These are phyloP conservation scores for Castor canadensis DNA, from an alignment of 2,113 vertebrate species.

Conservation along the genomic window DNA sequence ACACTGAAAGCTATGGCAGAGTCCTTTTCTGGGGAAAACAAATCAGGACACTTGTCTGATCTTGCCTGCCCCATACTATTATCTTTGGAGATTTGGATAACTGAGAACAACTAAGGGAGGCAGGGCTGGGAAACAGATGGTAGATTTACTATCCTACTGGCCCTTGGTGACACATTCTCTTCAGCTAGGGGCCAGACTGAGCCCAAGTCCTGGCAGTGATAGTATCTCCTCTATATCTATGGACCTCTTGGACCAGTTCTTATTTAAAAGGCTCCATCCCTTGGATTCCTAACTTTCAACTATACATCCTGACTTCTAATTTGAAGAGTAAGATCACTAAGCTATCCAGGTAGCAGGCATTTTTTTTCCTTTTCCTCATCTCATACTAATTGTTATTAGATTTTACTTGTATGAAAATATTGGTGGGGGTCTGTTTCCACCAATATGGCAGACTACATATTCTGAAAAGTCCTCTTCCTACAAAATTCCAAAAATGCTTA, in stretches of 20 bases:
- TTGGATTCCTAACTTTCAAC: not conserved
- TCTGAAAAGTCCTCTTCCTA: not conserved
- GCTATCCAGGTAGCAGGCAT: not conserved
- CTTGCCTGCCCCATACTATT: too few species aligned
- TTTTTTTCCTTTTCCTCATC: not conserved
- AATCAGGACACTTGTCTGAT: not conserved
- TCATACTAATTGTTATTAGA: not conserved
- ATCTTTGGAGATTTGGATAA: not conserved
- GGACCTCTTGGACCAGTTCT: not conserved
- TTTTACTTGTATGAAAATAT: not conserved
- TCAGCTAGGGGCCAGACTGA: not conserved
- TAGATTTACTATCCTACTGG: rapidly evolving
- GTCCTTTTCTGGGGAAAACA: not conserved
- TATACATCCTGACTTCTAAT: not conserved
- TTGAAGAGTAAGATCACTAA: not conserved
- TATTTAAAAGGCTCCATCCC: not conserved
- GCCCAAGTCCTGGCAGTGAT: not conserved
- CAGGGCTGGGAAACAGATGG: not conserved
- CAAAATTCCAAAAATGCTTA: not conserved
- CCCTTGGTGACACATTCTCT: not conserved
- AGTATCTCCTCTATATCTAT: not conserved
- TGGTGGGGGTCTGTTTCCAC: not conserved
- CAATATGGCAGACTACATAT: not conserved
- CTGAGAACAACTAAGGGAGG: not conserved
- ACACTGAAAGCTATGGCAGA: not conserved